Base-by-base conservation (phyloP, 2,113 vertebrate species). In the Tautogolabrus adspersus region DNA sequence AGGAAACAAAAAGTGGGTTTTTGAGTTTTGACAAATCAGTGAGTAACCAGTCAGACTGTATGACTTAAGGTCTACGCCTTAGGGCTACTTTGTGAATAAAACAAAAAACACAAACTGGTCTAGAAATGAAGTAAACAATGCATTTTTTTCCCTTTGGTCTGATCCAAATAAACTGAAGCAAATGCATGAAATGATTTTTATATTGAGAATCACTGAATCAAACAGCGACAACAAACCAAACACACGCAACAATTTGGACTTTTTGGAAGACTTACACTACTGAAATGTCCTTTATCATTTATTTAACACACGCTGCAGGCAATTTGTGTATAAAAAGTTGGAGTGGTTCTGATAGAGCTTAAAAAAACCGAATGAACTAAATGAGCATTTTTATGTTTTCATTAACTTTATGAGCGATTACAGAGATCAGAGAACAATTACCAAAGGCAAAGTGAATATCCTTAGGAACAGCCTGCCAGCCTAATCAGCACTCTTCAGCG, bases 361-460 rank as follows among this genome's bases (percentile, higher is more conserved):
- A 6, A 37, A 57, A 49, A 49, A 19, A 49, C 16, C 3, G 18
- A 34, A 49, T 49, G 47, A 18, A 49, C 47, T 49, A 18, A 49
- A 77, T 11, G 5, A 13, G 38, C 44, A 67, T 72, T 77, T 65
- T 70, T 21, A 66, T 56, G 60, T 22, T 54, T 76, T 57, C 26
- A 74, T 77, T 34, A 51, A 60, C 61, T 55, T 10, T 13, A 23
- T 8, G 22, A 66, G 30, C 42, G 37, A 44, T 63, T 37, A 30
- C 21, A 16, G 62, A 47, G 37, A 69, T 65, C 69, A 61, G 47
- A 71, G 61, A 44, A 60, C n/a, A 52, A 55, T 71, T 51, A 67
- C 37, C 0, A 1, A 42, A 65, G 42, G 22, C 37, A 42, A 37
- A 62, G n/a, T 56, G 13, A 26, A 54, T 9, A 56, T 72, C 10